Base-by-base conservation (phyloP, 2,113 vertebrate genomes). In the Gobius niger region DNA sequence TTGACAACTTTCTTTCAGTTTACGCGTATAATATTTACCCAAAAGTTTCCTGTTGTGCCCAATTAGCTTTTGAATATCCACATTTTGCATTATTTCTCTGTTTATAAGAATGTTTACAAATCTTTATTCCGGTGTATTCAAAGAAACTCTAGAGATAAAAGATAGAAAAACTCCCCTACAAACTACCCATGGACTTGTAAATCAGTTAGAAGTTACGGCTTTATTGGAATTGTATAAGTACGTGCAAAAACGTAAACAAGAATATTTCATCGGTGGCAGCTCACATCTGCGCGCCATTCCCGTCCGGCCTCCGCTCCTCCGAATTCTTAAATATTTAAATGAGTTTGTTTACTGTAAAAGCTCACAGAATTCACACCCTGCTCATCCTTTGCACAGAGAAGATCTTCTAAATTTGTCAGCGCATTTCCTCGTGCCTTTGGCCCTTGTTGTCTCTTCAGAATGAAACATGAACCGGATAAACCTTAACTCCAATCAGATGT, bases 261-360 rank as follows among this genome's bases (percentile, higher is more conserved):
- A 56, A 24, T 56, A 9, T 60, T 42, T 60, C 41, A 60, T 16
- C 7, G 42, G 42, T 60, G 57, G 42, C 34, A 44, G 14, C 13
- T 44, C 57, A 60, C 57, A 60, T 60, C 57, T 60, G 57, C 8
- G 14, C 40, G 42, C 14, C 40, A 42, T 44, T 60, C 57, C n/a
- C 42, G 40, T 34, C 15, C 42, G 40, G 24, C 15, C 56, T 59
- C 12, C 15, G 56, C 57, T 42, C 14, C 9, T 41, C 57, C n/a
- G 15, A 60, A 42, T 60, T 9, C 14, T 60, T 60, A 41, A 60
- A 40, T 57, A 57, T 34, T 57, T 57, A 57, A 57, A 57, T 57
- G 13, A 57, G 54, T 57, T 40, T 57, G 54, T 57, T 40, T 57
- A 57, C 54, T 57, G 24, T 57, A 40, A 57, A 40, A 57, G 24